These are phyloP conservation scores for Halcyon malimbica DNA, from an alignment of 2,113 vertebrate genomes.

Conservation along the genomic window DNA sequence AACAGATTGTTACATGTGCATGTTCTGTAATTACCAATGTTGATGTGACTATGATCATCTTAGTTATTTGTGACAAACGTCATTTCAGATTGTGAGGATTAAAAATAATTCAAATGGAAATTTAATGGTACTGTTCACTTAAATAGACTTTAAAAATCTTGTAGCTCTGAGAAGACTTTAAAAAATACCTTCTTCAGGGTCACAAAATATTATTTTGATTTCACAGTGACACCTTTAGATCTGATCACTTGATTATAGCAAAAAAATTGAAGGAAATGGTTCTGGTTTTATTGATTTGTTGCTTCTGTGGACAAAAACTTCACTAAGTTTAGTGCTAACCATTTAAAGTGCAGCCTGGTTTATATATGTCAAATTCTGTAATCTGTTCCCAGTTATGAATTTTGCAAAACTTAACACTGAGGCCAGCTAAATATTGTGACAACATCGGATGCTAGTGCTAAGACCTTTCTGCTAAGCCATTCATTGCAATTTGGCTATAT, in stretches of 20 bases:
- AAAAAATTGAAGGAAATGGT: neutral
- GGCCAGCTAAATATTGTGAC: neutral
- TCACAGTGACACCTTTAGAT: neutral
- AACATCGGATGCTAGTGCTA: neutral
- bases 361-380: neutral
- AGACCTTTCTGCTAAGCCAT: neutral
- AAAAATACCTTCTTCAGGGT: neutral
- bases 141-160: neutral
- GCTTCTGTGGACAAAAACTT: neutral
- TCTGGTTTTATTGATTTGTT: neutral
- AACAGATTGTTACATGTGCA: neutral
- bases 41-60: fast-evolving
- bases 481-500: neutral
- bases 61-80: neutral
- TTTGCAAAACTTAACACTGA: neutral
- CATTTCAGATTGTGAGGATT: neutral
- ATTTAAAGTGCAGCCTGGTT: neutral
- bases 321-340: neutral
- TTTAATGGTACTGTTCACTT: neutral
- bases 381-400: neutral
- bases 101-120: neutral
- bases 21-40: neutral
- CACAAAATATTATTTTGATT: neutral
- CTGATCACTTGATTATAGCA: neutral
- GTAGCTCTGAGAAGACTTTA: neutral